Base-by-base conservation (phyloP, 2,113 vertebrate species). In the Atlantisia rogersi region DNA sequence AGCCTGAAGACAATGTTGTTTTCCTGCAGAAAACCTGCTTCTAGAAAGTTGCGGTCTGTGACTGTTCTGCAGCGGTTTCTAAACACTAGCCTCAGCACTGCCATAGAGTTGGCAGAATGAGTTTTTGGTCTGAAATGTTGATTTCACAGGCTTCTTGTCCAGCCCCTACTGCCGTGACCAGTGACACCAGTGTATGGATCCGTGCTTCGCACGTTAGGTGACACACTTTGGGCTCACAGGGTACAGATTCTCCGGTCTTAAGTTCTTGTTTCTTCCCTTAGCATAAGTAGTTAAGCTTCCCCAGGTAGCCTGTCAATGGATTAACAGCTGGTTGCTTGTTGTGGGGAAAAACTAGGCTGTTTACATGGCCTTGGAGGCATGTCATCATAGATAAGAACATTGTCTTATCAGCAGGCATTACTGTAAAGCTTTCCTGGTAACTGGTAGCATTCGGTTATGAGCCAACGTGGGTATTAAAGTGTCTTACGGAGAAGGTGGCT, bases 11-110 rank as follows among this genome's bases (percentile, higher is more conserved):
- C 83, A 92, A 13, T 26, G 77, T 90, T 91, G 40, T 79, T 88
- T 93, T 92, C 90, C 88, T 96, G 21, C 94, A 94, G 86, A 86
- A 67, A 83, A 96, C 29, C 91, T 82, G 87, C 77, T 32, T 74
- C 68, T 90, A 62, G 90, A 79, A 64, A n/a, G 28, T 44, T 88
- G 84, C 26, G 1, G 81, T 87, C 71, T 64, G 46, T 82, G 20
- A 95, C 93, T 71, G 29, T 95, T 93, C 39, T 60, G 62, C 92
- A 87, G 76, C 52, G 17, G 55, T 63, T 63, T n/a, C 35, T 76
- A 29, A 25, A 56, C 68, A 93, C 31, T 39, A 56, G 91, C 77
- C 81, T 85, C 81, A 76, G 90, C 92, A 40, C 60, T 75, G 92
- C 88, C 68, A 59, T 50, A 70, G 60, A 37, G 52, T 15, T 6